These are phyloP conservation scores for Zosterops borbonicus DNA, from an alignment of 2,113 vertebrate species.

Conservation along the genomic window DNA sequence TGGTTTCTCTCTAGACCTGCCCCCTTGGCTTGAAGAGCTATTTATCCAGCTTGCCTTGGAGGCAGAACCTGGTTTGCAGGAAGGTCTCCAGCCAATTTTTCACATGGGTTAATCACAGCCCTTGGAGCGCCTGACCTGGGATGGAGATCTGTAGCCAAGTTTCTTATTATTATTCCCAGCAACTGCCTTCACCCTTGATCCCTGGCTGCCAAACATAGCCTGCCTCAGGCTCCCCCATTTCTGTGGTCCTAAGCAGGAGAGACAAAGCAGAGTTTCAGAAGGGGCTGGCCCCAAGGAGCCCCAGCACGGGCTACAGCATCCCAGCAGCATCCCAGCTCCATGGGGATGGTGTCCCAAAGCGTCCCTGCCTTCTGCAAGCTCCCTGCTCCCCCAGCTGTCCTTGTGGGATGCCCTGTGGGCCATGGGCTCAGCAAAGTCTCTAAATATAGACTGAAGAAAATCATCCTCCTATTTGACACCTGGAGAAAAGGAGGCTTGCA, in stretches of 20 bases:
- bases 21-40: not conserved
- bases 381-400: not conserved
- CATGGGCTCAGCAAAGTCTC: not conserved
- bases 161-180: constrained; percentile 9
- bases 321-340: not conserved
- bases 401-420: not conserved
- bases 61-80: not conserved
- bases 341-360: not conserved
- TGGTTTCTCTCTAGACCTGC: not conserved
- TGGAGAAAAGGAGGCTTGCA: not conserved
- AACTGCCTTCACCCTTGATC: not conserved
- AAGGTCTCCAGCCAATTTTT: constrained; percentile 29
- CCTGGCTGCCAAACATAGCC: not conserved
- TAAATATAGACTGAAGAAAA: not conserved
- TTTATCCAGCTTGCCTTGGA: not conserved
- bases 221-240: not conserved
- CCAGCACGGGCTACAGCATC: not conserved
- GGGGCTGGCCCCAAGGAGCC: not conserved
- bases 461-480: not conserved
- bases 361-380: not conserved
- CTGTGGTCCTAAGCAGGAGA: not conserved
- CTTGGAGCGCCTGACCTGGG: not conserved
- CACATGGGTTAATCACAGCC: not conserved
- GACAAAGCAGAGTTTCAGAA: not conserved
- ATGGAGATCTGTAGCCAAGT: not conserved